These are phyloP conservation scores for Sarcophaga peregrina DNA, from an alignment of 1,140 invertebrate genomes.

Conservation along the genomic window DNA sequence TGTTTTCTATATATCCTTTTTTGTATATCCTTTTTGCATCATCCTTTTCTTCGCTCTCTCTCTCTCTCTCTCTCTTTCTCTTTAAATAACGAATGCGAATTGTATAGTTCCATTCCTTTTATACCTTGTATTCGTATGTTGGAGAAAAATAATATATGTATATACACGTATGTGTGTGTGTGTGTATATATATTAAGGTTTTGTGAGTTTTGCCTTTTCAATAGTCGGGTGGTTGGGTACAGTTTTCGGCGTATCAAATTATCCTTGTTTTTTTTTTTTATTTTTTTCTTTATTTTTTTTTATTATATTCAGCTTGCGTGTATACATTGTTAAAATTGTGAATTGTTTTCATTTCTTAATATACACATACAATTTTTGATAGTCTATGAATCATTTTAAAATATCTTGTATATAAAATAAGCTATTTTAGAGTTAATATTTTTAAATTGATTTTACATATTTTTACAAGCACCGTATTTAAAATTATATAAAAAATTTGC, in stretches of 20 bases:
- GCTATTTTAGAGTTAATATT: too few species aligned
- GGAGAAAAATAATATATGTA: neutral
- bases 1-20: too few species aligned
- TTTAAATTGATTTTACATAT: too few species aligned
- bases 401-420: too few species aligned
- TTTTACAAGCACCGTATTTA: too few species aligned
- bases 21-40: neutral
- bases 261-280: neutral
- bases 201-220: neutral
- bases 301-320: neutral
- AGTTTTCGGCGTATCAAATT: conserved; percentile 32
- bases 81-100: neutral
- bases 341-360: too few species aligned
- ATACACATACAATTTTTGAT: too few species aligned
- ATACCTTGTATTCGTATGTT: neutral
- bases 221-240: conserved; percentile 34
- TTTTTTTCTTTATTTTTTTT: neutral
- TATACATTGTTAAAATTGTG: neutral
- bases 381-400: too few species aligned
- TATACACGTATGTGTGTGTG: neutral
- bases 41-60: neutral
- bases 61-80: conserved; percentile 7
- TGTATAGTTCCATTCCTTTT: conserved; percentile 17
- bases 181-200: neutral
- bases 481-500: too few species aligned